phyloP scores from a whole-genome alignment of 2,888 invertebrate species.

The Cheilosia impressa region DNA sequence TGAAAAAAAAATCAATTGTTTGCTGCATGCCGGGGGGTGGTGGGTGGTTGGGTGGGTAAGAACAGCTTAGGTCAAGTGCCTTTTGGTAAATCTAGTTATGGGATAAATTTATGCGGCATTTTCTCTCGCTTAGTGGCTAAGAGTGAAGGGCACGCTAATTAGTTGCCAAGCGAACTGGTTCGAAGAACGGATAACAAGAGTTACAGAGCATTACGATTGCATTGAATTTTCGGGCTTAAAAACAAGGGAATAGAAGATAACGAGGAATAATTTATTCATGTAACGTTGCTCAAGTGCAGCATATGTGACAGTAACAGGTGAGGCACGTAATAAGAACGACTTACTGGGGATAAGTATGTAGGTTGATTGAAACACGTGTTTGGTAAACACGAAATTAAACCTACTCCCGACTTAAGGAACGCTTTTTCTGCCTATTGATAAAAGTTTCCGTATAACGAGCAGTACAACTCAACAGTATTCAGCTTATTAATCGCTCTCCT shows the following conservation, averaged over 20 bases:
- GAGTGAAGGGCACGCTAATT: not conserved
- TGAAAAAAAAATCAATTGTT: slow-evolving; percentile 37
- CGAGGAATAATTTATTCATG: slow-evolving; percentile 64
- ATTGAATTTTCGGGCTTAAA: slow-evolving; percentile 3
- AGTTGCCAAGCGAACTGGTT: slow-evolving; percentile 26
- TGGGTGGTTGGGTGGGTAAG: not conserved
- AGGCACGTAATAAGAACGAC: not conserved
- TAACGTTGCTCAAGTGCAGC: slow-evolving; percentile 44
- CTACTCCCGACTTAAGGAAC: no score
- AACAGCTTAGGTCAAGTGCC: slow-evolving; percentile 63
- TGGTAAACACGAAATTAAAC: no score
- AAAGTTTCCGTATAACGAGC: not conserved
- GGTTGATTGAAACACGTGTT: no score
- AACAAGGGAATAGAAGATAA: slow-evolving; percentile 32
- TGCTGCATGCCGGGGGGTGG: not conserved
- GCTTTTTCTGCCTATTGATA: not conserved
- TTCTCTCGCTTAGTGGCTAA: not conserved
- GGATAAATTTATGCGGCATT: slow-evolving; percentile 25
- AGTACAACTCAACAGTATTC: not conserved
- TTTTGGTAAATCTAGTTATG: slow-evolving; percentile 61
- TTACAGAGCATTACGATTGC: not conserved
- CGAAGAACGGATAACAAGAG: slow-evolving; percentile 3
- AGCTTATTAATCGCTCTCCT: not conserved
- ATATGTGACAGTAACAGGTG: slow-evolving; percentile 18
- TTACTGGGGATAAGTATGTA: slow-evolving; percentile 25